Evolutionary conservation across 2,113 vertebrate species (phyloP).

Genomic region (Perca flavescens): DNA sequence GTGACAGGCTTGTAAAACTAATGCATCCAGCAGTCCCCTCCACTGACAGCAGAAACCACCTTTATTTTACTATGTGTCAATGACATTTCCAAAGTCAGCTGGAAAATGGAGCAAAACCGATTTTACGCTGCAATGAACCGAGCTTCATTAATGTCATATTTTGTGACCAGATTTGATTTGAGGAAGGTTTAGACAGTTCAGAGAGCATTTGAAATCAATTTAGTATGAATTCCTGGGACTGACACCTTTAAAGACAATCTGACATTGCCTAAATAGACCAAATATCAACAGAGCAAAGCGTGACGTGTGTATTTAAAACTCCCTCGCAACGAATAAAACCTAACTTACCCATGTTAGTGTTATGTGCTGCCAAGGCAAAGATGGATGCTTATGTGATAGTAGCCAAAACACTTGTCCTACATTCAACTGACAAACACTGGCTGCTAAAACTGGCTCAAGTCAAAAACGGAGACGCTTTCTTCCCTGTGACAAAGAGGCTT

Average conservation of each 20-base stretch:
- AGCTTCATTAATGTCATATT: constrained; percentile 51
- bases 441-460: constrained; percentile 42
- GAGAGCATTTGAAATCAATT: constrained; percentile 39
- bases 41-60: constrained; percentile 65
- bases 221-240: constrained; percentile 24
- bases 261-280: constrained; percentile 21
- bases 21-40: constrained; percentile 70
- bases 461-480: constrained; percentile 33
- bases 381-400: constrained; percentile 31
- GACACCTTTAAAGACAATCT: constrained; percentile 33
- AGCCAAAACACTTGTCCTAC: constrained; percentile 54
- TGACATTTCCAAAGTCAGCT: constrained; percentile 68
- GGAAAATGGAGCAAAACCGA: constrained; percentile 58
- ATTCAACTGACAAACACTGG: constrained; percentile 55
- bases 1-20: constrained; percentile 75
- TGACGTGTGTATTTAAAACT: constrained; percentile 33
- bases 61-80: constrained; percentile 66
- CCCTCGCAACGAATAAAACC: constrained; percentile 22
- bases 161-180: constrained; percentile 26
- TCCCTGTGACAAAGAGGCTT: constrained; percentile 50
- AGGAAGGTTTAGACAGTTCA: constrained; percentile 28
- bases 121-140: constrained; percentile 43
- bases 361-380: constrained; percentile 33
- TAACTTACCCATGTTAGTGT: constrained; percentile 20
- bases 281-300: constrained; percentile 30